A percentile compares a stretch with the other conserved stretches of the same genome.
phyloP scores from a whole-genome alignment of 2,888 invertebrate genomes.

The Escarpia spicata region DNA sequence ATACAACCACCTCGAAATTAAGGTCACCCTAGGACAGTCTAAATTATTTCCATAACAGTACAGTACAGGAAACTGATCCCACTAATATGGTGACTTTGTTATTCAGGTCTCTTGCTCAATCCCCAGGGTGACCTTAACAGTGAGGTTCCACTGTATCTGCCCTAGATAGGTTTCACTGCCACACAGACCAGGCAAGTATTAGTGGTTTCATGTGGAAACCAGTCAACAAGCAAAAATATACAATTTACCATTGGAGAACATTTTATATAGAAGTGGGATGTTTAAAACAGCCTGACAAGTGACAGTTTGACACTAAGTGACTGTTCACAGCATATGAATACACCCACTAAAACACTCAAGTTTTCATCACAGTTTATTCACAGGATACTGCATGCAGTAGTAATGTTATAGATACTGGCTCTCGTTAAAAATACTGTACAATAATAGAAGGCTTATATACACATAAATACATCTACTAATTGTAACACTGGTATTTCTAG shows the following conservation, averaged over 20 bases:
- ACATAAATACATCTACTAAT: background rate
- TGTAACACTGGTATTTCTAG: background rate
- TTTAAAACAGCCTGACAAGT: too few relatives aligned
- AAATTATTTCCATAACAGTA: too few relatives aligned
- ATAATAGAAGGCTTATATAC: background rate
- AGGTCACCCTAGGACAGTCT: too few relatives aligned
- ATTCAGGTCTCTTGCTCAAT: too few relatives aligned
- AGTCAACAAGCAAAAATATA: background rate
- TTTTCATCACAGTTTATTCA: slow-evolving; percentile 9
- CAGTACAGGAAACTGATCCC: too few relatives aligned
- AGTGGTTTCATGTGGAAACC: background rate
- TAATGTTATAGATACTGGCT: background rate
- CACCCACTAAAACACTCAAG: background rate
- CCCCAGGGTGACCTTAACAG: too few relatives aligned
- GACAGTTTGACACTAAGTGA: background rate
- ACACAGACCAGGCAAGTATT: background rate
- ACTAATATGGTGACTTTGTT: too few relatives aligned
- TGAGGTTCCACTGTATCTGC: too few relatives aligned
- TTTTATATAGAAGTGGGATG: too few relatives aligned
- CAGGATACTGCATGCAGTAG: background rate
- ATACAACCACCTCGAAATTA: too few relatives aligned
- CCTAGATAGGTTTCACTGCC: too few relatives aligned
- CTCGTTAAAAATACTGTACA: slow-evolving; percentile 7
- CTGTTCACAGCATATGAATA: background rate
- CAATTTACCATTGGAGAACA: too few relatives aligned